phyloP scores from a whole-genome alignment of 2,797 vertebrate species.

The Ataeniobius toweri region DNA sequence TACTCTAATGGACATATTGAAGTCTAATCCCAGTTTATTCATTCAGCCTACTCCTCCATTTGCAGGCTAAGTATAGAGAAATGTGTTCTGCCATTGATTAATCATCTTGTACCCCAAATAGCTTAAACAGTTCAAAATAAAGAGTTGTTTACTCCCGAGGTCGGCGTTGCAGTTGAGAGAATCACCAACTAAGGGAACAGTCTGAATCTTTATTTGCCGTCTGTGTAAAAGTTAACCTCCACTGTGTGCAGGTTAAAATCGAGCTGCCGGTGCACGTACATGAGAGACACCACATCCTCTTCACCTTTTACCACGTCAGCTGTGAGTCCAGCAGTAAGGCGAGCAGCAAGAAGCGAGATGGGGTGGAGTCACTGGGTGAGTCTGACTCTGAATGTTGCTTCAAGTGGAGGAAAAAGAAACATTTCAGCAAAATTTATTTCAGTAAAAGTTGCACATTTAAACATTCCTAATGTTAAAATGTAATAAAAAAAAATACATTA shows the following conservation, averaged over 20 bases:
- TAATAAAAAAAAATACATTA: neutral
- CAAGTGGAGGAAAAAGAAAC: neutral
- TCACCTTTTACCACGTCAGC: conserved; percentile 97
- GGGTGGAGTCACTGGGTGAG: conserved; percentile 90
- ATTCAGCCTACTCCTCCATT: neutral
- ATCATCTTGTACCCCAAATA: neutral
- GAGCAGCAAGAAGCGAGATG: conserved; percentile 92
- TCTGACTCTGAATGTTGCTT: neutral
- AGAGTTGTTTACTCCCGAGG: neutral
- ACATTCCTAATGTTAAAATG: neutral
- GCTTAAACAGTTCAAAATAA: neutral
- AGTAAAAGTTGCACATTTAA: neutral
- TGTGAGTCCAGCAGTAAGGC: conserved; percentile 95
- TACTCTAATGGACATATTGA: neutral
- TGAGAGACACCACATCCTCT: conserved; percentile 95
- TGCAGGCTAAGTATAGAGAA: neutral
- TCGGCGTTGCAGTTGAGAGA: neutral
- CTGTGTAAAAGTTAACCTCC: neutral
- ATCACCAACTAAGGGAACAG: neutral
- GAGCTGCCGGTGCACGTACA: conserved; percentile 96
- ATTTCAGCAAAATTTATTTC: neutral
- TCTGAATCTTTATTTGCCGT: neutral
- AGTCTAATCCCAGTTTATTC: neutral
- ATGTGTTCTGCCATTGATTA: neutral
- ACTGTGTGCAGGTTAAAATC: conserved; percentile 88